phyloP scores from a whole-genome alignment of 64 coral and sea anemone genomes.

The Dendronephthya gigantea region DNA sequence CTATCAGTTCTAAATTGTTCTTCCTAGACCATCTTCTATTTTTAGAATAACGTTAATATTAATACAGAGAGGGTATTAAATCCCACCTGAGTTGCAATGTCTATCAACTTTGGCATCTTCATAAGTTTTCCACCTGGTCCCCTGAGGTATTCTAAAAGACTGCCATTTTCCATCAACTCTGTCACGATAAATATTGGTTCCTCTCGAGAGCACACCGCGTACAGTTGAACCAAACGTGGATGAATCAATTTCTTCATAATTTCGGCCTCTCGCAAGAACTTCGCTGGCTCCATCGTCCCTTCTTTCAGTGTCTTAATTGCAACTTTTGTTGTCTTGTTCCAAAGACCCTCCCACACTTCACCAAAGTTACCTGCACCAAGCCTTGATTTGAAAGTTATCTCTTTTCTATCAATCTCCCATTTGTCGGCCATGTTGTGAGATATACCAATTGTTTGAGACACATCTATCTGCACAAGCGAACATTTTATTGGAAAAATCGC shows the following conservation, averaged over 20 bases:
- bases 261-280: conserved; percentile 82
- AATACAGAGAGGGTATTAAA: neutral
- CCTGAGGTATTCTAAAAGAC: conserved; percentile 79
- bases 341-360: conserved; percentile 15
- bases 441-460: neutral
- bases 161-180: conserved; percentile 82
- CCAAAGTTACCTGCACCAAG: conserved; percentile 17
- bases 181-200: conserved; percentile 97
- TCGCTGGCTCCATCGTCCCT: neutral
- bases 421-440: conserved; percentile 1
- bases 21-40: no score
- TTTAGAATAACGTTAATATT: no score
- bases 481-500: neutral
- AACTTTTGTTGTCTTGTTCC: conserved; percentile 23
- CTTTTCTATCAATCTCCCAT: conserved; percentile 15
- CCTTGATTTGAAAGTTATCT: neutral
- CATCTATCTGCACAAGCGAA: neutral
- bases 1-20: no score
- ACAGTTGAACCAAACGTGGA: conserved; percentile 81
- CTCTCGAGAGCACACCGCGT: conserved; percentile 78
- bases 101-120: conserved; percentile 65
- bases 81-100: conserved; percentile 47
- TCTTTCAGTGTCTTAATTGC: conserved; percentile 10
- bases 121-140: conserved; percentile 38
- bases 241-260: conserved; percentile 92